phyloP scores from a whole-genome alignment of 2,888 invertebrate genomes.

The Macropis europaea region DNA sequence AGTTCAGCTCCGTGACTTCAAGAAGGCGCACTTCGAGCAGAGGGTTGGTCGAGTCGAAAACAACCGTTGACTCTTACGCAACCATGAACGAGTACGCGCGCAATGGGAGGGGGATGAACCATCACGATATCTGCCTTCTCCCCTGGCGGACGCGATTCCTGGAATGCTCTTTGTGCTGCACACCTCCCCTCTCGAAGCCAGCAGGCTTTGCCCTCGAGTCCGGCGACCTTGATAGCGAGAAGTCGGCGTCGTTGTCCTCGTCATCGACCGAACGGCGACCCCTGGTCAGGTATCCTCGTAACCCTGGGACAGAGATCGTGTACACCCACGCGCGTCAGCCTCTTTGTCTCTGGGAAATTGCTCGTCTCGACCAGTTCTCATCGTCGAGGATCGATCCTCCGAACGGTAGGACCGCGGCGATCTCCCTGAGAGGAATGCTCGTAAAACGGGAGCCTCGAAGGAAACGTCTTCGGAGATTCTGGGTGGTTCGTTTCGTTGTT shows the following conservation, averaged over 20 bases:
- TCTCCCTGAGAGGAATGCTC: conserved; percentile 23
- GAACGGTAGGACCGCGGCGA: neutral
- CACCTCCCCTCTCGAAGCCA: conserved; percentile 1
- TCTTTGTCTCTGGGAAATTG: conserved; percentile 43
- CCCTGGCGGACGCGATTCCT: conserved; percentile 63
- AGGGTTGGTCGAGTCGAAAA: conserved; percentile 62
- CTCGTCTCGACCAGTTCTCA: neutral
- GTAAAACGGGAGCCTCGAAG: conserved; percentile 26
- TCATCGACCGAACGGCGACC: neutral
- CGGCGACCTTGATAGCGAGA: conserved; percentile 69
- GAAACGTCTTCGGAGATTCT: too few species aligned
- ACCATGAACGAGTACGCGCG: conserved; percentile 47
- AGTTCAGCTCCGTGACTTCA: too few species aligned
- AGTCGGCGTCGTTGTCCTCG: conserved; percentile 33
- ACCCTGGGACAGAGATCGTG: conserved; percentile 18
- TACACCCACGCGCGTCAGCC: conserved; percentile 35
- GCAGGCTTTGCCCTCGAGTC: conserved; percentile 34
- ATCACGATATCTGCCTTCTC: conserved; percentile 6
- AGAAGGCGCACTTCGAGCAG: too few species aligned
- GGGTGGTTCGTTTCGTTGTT: too few species aligned
- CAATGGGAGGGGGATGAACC: conserved; percentile 15
- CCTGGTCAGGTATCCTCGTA: conserved; percentile 30
- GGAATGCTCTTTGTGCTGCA: conserved; percentile 77
- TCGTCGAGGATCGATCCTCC: neutral
- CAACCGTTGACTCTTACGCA: conserved; percentile 76